These are phyloP conservation scores for Nothura maculosa DNA, from an alignment of 2,797 vertebrate genomes.

Conservation along the genomic window DNA sequence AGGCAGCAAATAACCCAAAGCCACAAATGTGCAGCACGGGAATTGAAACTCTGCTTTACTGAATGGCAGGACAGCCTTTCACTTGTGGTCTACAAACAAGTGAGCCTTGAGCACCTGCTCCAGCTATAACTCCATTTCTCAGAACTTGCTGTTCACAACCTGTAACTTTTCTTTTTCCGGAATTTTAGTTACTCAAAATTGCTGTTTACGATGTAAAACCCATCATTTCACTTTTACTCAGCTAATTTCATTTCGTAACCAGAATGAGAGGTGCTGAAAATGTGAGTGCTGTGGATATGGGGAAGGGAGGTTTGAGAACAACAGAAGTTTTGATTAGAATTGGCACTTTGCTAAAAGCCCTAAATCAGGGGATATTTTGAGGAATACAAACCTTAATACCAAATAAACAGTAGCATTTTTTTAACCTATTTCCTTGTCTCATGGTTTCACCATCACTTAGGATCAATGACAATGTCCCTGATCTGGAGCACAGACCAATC, in stretches of 20 bases:
- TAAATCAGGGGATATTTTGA: background rate
- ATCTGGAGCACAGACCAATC: background rate
- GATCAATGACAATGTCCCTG: background rate
- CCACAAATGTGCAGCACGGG: rapidly evolving
- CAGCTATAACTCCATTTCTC: background rate
- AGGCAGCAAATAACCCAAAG: background rate
- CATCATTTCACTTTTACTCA: background rate
- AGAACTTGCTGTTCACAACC: background rate
- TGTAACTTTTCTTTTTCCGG: background rate
- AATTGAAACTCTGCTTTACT: background rate
- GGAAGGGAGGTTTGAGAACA: background rate
- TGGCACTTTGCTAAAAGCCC: background rate
- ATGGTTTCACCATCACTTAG: background rate
- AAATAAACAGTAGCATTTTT: background rate
- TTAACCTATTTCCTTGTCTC: background rate
- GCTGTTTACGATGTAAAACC: background rate
- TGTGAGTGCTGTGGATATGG: background rate
- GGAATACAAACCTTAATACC: background rate
- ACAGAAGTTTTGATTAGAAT: background rate
- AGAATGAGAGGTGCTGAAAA: background rate
- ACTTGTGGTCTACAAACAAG: background rate
- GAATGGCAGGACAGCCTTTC: background rate
- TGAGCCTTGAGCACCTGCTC: background rate
- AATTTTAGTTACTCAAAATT: background rate
- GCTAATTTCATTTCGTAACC: background rate